phyloP scores from a whole-genome alignment of 2,888 invertebrate genomes.

The Hydriomena furcata region DNA sequence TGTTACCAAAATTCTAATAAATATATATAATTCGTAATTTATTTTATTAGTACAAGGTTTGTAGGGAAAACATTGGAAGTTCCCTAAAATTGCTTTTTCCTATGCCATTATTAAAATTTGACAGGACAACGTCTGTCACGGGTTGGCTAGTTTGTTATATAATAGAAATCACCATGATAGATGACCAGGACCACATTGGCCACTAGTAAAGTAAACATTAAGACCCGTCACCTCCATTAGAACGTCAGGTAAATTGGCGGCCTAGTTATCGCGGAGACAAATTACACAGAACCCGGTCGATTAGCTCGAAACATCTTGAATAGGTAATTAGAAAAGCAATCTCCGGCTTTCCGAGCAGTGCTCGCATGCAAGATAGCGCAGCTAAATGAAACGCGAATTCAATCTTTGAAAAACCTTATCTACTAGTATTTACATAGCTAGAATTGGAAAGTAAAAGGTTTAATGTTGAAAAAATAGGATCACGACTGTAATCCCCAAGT shows the following conservation, averaged over 20 bases:
- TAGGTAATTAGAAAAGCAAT: conserved; percentile 60
- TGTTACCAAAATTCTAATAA: too few species aligned
- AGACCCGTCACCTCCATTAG: conserved; percentile 13
- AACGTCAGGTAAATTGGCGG: conserved; percentile 27
- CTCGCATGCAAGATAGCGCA: conserved; percentile 50
- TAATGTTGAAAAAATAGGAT: too few species aligned
- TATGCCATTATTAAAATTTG: too few species aligned
- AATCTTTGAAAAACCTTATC: conserved; percentile 48
- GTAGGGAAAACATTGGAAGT: too few species aligned
- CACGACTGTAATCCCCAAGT: too few species aligned
- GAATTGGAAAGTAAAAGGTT: too few species aligned
- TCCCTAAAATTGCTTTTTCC: too few species aligned
- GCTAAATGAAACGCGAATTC: conserved; percentile 58
- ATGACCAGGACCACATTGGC: background rate
- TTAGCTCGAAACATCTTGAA: conserved; percentile 34
- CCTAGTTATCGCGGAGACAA: conserved; percentile 45
- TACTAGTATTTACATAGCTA: too few species aligned
- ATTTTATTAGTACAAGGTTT: too few species aligned
- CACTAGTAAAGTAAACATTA: conserved; percentile 1
- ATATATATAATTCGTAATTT: too few species aligned
- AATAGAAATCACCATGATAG: background rate
- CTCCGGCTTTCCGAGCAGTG: conserved; percentile 48
- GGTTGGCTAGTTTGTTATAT: background rate
- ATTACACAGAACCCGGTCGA: conserved; percentile 39
- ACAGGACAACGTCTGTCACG: too few species aligned